Percentiles rank a stretch among this genome's conserved stretches.
These are phyloP conservation scores for Thalassarche chlororhynchos DNA, from an alignment of 2,113 vertebrate species.

Conservation along the genomic window DNA sequence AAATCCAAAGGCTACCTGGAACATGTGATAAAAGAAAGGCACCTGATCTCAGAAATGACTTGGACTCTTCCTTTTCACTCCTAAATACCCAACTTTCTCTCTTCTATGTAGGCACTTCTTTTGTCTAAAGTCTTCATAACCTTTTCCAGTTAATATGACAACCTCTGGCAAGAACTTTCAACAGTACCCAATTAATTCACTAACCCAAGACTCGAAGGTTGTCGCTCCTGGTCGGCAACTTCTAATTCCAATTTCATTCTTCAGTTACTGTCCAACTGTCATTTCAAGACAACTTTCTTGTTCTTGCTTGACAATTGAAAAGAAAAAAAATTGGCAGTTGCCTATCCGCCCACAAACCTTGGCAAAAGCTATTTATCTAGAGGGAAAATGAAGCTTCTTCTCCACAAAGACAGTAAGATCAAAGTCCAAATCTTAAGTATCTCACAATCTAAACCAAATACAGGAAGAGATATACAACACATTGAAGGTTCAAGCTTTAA, in stretches of 20 bases:
- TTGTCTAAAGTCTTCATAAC: neutral
- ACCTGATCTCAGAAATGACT: neutral
- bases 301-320: neutral
- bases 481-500: neutral
- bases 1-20: neutral
- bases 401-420: neutral
- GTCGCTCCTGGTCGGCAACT: neutral
- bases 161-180: neutral
- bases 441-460: neutral
- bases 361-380: neutral
- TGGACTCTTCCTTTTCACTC: neutral
- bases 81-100: neutral
- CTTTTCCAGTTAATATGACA: neutral
- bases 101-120: neutral
- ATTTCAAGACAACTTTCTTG: neutral
- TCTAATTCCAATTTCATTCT: neutral
- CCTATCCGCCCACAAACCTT: neutral
- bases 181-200: neutral
- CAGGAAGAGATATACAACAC: neutral
- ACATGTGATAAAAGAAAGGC: neutral
- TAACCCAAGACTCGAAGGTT: neutral
- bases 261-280: neutral
- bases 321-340: neutral
- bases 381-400: neutral
- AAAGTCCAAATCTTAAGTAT: neutral